phyloP scores from a whole-genome alignment of 2,113 vertebrate genomes.

The Sturnus vulgaris region DNA sequence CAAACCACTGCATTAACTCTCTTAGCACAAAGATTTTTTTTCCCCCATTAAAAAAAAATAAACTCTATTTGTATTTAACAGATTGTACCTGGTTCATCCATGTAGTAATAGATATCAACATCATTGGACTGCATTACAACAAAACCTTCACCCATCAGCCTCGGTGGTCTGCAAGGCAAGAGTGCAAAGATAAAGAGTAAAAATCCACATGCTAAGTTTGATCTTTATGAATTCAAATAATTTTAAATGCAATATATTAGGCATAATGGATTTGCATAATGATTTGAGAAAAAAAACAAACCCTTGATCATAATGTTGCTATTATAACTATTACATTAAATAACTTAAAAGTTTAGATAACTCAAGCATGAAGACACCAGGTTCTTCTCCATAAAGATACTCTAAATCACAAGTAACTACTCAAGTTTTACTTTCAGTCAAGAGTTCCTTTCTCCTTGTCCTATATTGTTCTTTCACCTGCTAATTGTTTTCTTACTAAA shows the following conservation, averaged over 20 bases:
- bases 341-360: neutral
- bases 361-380: neutral
- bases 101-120: conserved; percentile 98
- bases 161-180: conserved; percentile 80
- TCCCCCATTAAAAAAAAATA: neutral
- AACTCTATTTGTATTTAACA: neutral
- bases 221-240: neutral
- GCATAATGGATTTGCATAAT: neutral
- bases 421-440: neutral
- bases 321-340: neutral
- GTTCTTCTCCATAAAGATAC: neutral
- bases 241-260: neutral
- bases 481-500: conserved; percentile 59
- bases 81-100: conserved; percentile 91
- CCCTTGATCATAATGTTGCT: neutral
- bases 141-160: conserved; percentile 98
- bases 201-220: neutral
- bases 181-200: neutral
- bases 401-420: neutral
- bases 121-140: conserved; percentile 99
- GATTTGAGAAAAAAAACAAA: neutral
- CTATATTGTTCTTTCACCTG: conserved; percentile 37
- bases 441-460: conserved; percentile 56
- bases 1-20: neutral
- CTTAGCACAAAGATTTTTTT: neutral